Evolutionary conservation across 2,113 vertebrate species (phyloP).

Genomic region (Stegostoma tigrinum): DNA sequence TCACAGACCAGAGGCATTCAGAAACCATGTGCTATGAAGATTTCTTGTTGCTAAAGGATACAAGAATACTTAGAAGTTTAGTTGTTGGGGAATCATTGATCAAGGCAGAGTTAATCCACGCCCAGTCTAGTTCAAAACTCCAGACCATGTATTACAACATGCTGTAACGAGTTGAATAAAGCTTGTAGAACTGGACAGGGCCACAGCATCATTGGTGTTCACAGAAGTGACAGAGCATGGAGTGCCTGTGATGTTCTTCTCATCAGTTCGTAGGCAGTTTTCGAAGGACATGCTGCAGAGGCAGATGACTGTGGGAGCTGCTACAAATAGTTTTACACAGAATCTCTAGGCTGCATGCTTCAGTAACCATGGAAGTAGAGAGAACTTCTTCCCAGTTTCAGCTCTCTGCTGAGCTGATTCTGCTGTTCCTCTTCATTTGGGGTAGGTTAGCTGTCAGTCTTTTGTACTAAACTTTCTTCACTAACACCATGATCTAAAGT

Average conservation of each 20-base stretch:
- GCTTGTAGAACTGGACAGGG: slow-evolving; percentile 7
- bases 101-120: background rate
- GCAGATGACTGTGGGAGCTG: background rate
- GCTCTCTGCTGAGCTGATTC: background rate
- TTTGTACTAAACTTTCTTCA: slow-evolving; percentile 6
- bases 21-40: background rate
- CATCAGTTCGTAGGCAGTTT: background rate
- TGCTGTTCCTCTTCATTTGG: slow-evolving; percentile 15
- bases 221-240: slow-evolving; percentile 6
- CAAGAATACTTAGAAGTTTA: background rate
- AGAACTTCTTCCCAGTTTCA: too few relatives aligned
- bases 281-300: slow-evolving; percentile 23
- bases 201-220: slow-evolving; percentile 21
- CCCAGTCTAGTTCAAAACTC: background rate
- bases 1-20: background rate
- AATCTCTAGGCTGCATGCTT: background rate
- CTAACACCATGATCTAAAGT: background rate
- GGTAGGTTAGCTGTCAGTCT: slow-evolving; percentile 15
- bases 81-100: background rate
- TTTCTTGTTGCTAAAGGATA: background rate
- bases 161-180: background rate
- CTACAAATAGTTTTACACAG: background rate
- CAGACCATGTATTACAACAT: slow-evolving; percentile 6
- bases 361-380: slow-evolving; percentile 30
- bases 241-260: slow-evolving; percentile 14